Evolutionary conservation across 2,113 vertebrate species (phyloP).

Genomic region (Apaloderma vittatum): DNA sequence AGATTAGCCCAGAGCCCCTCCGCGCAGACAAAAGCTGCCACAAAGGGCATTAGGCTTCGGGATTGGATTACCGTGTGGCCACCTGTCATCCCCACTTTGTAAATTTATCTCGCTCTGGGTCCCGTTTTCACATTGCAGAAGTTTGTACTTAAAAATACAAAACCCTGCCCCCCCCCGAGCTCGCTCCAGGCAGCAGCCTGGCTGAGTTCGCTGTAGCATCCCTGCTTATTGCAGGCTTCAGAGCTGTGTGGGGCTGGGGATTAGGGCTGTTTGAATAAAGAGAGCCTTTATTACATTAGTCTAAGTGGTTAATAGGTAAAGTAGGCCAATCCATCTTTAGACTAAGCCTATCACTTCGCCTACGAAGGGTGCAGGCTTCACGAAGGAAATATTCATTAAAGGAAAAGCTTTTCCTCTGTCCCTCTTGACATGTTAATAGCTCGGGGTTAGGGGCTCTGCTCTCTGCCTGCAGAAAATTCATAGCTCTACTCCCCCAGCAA

Average conservation of each 20-base stretch:
- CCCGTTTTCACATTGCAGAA: background rate
- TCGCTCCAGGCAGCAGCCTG: background rate
- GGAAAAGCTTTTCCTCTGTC: slow-evolving; percentile 48
- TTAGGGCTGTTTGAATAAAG: slow-evolving; percentile 27
- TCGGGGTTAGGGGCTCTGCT: slow-evolving; percentile 13
- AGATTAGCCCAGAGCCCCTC: slow-evolving; percentile 67
- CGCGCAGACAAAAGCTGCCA: slow-evolving; percentile 65
- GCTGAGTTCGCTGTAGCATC: background rate
- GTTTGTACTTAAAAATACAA: background rate
- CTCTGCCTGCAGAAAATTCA: background rate
- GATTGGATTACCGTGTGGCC: slow-evolving; percentile 72
- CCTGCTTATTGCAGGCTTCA: background rate
- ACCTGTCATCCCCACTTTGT: slow-evolving; percentile 63
- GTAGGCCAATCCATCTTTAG: slow-evolving; percentile 79
- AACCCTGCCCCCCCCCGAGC: background rate
- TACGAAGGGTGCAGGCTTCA: slow-evolving; percentile 24
- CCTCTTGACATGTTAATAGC: slow-evolving; percentile 39
- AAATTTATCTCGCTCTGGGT: background rate
- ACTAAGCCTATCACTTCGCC: slow-evolving; percentile 61
- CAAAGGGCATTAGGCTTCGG: slow-evolving; percentile 62
- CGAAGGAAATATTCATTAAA: slow-evolving; percentile 50
- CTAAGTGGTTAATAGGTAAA: slow-evolving; percentile 81
- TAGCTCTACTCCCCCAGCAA: background rate
- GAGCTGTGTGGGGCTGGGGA: background rate
- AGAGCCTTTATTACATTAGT: slow-evolving; percentile 40